A percentile compares a stretch with the other conserved stretches of the same genome.
phyloP scores from a whole-genome alignment of 35 echinoderm and acorn worm species.

The Apostichopus japonicus region DNA sequence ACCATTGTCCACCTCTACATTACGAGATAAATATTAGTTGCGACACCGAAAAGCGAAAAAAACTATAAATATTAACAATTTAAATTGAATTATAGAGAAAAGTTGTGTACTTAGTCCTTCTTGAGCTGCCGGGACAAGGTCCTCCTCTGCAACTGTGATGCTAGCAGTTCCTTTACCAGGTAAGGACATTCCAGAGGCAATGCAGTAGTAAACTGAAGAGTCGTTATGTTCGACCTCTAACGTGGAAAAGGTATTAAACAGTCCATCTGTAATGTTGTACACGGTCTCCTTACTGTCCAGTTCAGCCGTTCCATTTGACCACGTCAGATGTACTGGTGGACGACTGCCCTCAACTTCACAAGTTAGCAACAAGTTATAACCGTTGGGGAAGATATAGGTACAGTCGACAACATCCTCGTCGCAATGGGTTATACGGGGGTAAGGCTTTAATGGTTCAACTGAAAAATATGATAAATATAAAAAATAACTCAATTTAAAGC shows the following conservation, averaged over 20 bases:
- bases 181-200: neutral
- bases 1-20: no score
- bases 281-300: neutral
- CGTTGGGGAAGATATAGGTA: neutral
- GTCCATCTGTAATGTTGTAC: conserved; percentile 2
- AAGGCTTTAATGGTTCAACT: neutral
- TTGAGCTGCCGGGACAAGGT: neutral
- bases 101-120: neutral
- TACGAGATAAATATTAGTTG: no score
- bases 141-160: neutral
- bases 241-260: neutral
- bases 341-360: neutral
- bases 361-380: neutral
- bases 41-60: neutral
- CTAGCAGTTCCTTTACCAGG: neutral
- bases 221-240: conserved; percentile 6
- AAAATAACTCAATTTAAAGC: no score
- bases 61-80: neutral
- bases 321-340: conserved; percentile 3
- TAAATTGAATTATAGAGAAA: neutral
- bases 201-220: neutral
- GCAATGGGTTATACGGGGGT: neutral
- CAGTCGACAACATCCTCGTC: neutral
- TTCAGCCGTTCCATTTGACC: neutral
- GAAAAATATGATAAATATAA: neutral